Base-by-base conservation (phyloP, 2,888 invertebrate genomes). In the Pediacus dermestoides region DNA sequence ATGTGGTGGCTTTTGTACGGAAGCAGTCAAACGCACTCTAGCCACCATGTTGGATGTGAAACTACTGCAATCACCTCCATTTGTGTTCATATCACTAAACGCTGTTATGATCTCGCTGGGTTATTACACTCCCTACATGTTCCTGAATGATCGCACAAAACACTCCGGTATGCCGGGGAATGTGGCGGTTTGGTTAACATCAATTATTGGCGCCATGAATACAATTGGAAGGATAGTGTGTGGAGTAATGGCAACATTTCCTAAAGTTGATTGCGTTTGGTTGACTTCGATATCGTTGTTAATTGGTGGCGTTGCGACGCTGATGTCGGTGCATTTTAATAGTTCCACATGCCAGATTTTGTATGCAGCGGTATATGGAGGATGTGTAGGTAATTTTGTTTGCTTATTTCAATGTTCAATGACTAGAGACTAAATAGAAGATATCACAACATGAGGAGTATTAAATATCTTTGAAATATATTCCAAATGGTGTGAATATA, bases 41-140 rank as follows among this genome's bases (percentile, higher is more conserved):
- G 53, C 51, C 0, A 60, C 63, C 3, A 61, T 66, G 59, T 39
- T 65, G 14, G 63, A 66, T 39, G 44, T 57, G 16, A 42, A 44
- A 1, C 37, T 66, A 12, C 30, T 66, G 22, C 55, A 53, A 34
- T 57, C 54, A 0, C 47, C 46, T 2, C 50, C 62, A 1, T 74
- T 73, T 44, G 45, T 61, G 0, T 22, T 70, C 3, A 50, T 73
- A 16, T 42, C 67, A 2, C 37, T 61, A 1, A 65, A 68, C 21
- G 66, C 87, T 7, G 80, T 83, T 39, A 68, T 87, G 39, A 84
- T 83, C 1, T 77, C 84, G 58, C 74, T 85, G 63, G 88, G 88
- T 46, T 80, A 85, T 58, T 85, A 83, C 60, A 80, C 85, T n/a
- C 88, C 88, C 0, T 88, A 81, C 63, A 74, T 83, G 50, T 88